Evolutionary conservation across 2,113 vertebrate genomes (phyloP), one percentile per base, ranked within the genome.

Genomic region (Hemiprocne comata): DNA sequence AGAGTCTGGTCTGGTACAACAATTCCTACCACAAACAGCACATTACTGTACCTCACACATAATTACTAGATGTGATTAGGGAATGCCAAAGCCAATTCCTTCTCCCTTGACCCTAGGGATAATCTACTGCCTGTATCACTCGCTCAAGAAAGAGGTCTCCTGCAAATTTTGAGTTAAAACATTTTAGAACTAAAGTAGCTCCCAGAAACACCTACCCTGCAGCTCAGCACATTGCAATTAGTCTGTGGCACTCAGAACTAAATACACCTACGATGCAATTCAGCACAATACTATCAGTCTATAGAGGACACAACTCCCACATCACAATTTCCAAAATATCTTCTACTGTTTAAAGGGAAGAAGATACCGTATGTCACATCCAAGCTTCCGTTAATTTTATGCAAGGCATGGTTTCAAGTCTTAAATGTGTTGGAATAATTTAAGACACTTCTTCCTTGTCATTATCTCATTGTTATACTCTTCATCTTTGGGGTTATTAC

Each of bases 41-140:
- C 0, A 0, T 28, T 70, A 8, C 7, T 1, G 0, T 36, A 28
- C 6, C 51, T 71, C 36, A 44, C 18, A 36, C 12, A 9, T 11
- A 53, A 73, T n/a, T 24, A 20, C 13, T n/a, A 40, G 17, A 13
- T 7, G 15, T 70, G 21, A 42, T 6, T 9, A 14, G 11, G 21
- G 17, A 80, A 40, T 21, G 8, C 8, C 65, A 40, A 83, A 69
- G 26, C 6, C 54, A 65, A 1, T 11, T 5, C 8, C 10, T 57
- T 86, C 36, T 76, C 5, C 26, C 26, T 57, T 58, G 36, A 13
- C 9, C 8, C 23, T 21, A 11, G 7, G 10, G 28, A 54, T 51
- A 79, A 72, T 33, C 34, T 31, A 20, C 16, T 67, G 13, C 53
- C 53, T 4, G 0, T 42, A n/a, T 44, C 18, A 46, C 10, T 50